A percentile compares a stretch with the other conserved stretches of the same genome.
Conservation (phyloP, 2,888 invertebrate genomes). For the Limnephilus auricula region DNA sequence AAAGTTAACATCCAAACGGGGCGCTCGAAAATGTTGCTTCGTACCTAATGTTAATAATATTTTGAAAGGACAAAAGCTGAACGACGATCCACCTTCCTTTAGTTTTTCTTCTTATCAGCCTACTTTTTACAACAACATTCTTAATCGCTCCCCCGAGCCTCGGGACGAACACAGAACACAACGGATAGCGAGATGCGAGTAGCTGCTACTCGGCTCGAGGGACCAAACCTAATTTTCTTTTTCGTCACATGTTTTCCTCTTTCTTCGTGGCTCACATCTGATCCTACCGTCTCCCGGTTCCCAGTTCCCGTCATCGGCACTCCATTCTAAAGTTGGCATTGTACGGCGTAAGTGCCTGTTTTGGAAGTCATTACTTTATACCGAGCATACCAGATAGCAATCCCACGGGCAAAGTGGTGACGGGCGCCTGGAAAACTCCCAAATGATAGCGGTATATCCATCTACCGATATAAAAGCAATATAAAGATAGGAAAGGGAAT, state of each 20-base stretch:
- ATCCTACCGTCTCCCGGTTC: neutral
- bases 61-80: constrained; percentile 41
- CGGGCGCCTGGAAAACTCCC: constrained; percentile 52
- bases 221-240: constrained; percentile 54
- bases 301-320: constrained; percentile 17
- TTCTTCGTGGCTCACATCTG: constrained; percentile 28
- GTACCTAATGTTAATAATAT: constrained; percentile 38
- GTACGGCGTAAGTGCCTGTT: constrained; percentile 43
- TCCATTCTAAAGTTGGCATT: constrained; percentile 56
- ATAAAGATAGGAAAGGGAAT: constrained; percentile 2
- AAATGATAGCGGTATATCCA: constrained; percentile 17
- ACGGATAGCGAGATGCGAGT: neutral
- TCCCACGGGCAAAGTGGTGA: constrained; percentile 38
- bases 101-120: constrained; percentile 45
- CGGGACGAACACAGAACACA: constrained; percentile 18
- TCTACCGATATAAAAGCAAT: neutral
- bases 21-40: constrained; percentile 13
- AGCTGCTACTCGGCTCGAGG: constrained; percentile 25
- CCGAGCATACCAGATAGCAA: constrained; percentile 40
- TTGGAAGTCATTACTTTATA: constrained; percentile 52
- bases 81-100: constrained; percentile 37
- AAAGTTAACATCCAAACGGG: neutral
- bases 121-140: constrained; percentile 42
- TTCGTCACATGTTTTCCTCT: constrained; percentile 44
- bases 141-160: constrained; percentile 47